phyloP scores from a whole-genome alignment of 2,797 vertebrate species.

The Microcaecilia unicolor region DNA sequence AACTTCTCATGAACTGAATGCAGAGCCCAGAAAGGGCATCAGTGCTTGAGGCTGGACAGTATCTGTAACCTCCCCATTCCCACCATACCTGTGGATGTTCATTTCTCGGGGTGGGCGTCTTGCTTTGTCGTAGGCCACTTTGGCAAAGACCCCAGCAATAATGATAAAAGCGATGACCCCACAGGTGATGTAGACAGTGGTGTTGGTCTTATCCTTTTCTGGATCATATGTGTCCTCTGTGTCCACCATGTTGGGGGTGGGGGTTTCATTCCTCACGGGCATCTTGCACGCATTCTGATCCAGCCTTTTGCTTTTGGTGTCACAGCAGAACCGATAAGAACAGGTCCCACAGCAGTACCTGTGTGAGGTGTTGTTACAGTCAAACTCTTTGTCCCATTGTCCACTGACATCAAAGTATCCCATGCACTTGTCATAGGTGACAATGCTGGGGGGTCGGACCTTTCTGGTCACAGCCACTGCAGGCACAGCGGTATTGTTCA shows the following conservation, averaged over 20 bases:
- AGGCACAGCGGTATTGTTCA: constrained; percentile 50
- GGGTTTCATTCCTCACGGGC: constrained; percentile 80
- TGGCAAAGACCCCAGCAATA: constrained; percentile 82
- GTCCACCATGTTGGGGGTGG: constrained; percentile 47
- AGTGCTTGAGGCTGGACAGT: no score
- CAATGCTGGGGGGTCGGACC: constrained; percentile 49
- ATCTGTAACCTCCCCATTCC: no score
- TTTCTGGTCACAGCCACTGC: constrained; percentile 40
- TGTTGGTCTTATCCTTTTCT: constrained; percentile 87
- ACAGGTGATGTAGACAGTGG: constrained; percentile 94
- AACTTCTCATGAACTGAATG: no score
- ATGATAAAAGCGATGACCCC: constrained; percentile 87
- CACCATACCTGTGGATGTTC: constrained; percentile 93
- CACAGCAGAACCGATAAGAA: constrained; percentile 95
- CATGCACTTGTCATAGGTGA: constrained; percentile 80
- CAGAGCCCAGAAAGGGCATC: no score
- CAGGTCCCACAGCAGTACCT: constrained; percentile 96
- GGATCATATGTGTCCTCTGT: constrained; percentile 80
- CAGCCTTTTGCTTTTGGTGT: constrained; percentile 83
- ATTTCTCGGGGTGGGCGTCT: constrained; percentile 92
- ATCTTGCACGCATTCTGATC: constrained; percentile 88
- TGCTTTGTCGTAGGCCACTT: constrained; percentile 93
- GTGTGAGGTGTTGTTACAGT: constrained; percentile 93
- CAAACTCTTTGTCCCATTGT: constrained; percentile 91
- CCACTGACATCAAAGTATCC: constrained; percentile 96